Evolutionary conservation across 1,140 invertebrate species (phyloP).

Genomic region (Tigriopus japonicus): DNA sequence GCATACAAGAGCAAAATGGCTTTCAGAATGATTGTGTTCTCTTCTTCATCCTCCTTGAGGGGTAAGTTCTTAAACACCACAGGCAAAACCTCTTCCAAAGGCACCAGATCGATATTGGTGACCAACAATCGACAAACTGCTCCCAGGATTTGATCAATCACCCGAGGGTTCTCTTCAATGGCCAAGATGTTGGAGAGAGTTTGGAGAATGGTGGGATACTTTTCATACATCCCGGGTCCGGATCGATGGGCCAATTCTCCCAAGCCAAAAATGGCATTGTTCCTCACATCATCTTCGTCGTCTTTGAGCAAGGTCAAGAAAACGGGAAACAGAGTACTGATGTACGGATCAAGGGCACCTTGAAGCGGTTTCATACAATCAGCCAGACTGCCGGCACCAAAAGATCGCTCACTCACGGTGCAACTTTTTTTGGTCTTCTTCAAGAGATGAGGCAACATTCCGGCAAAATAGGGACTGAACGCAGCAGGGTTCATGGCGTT

Average conservation of each 20-base stretch:
- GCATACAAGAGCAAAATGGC: background rate
- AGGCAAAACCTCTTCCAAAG: constrained; percentile 2
- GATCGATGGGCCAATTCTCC: constrained; percentile 40
- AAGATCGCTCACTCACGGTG: constrained; percentile 40
- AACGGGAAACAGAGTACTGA: constrained; percentile 35
- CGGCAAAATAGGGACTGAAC: constrained; percentile 42
- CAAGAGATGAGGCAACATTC: constrained; percentile 38
- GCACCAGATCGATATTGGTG: background rate
- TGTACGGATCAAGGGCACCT: constrained; percentile 23
- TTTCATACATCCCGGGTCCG: background rate
- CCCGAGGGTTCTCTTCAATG: background rate
- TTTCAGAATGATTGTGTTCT: background rate
- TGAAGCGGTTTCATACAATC: constrained; percentile 44
- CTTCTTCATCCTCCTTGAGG: constrained; percentile 5
- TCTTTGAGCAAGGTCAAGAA: constrained; percentile 39
- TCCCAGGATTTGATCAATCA: constrained; percentile 10
- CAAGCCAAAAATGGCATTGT: constrained; percentile 51
- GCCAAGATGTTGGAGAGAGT: background rate
- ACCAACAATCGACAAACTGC: constrained; percentile 3
- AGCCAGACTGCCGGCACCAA: constrained; percentile 46
- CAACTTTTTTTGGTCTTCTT: constrained; percentile 36
- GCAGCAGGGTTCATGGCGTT: constrained; percentile 37
- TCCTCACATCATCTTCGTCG: constrained; percentile 43
- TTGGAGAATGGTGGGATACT: constrained; percentile 3
- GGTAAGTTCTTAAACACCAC: constrained; percentile 7